These are phyloP conservation scores for Ascidia mentula DNA, from an alignment of 23 tunicate species.

Conservation along the genomic window DNA sequence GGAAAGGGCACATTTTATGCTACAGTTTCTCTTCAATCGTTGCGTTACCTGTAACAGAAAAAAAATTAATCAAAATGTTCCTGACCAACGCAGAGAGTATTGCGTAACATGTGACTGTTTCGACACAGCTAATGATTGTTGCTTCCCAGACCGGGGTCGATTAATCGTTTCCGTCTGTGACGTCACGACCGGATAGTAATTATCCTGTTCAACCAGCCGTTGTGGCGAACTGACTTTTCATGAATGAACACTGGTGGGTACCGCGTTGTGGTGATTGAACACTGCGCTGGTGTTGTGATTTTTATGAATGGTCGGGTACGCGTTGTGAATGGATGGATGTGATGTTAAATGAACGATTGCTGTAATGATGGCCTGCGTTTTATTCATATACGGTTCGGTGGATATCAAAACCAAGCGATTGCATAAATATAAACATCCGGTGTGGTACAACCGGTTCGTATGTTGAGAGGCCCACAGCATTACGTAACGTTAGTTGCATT, in stretches of 20 bases:
- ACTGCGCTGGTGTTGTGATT: not conserved
- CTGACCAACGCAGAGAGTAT: not conserved
- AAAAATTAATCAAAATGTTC: not conserved
- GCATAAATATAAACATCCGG: too few species aligned
- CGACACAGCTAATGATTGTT: not conserved
- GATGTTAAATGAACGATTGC: too few species aligned
- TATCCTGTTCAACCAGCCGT: slow-evolving; percentile 1
- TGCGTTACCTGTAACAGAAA: not conserved
- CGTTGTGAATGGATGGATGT: not conserved
- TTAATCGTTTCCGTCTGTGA: slow-evolving; percentile 5
- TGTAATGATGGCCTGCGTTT: too few species aligned
- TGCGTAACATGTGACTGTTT: not conserved
- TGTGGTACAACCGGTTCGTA: too few species aligned
- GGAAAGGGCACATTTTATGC: not conserved
- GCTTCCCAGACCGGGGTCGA: not conserved
- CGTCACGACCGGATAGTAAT: slow-evolving; percentile 8
- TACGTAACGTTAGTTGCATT: too few species aligned
- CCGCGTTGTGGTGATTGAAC: not conserved
- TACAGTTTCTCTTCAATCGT: not conserved
- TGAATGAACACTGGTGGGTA: not conserved
- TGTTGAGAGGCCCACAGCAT: too few species aligned
- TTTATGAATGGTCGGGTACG: not conserved
- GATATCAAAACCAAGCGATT: too few species aligned
- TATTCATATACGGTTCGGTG: too few species aligned
- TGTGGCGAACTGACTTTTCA: not conserved